These are phyloP conservation scores for Platycheirus rosarum DNA, from an alignment of 2,888 invertebrate species.

Conservation along the genomic window DNA sequence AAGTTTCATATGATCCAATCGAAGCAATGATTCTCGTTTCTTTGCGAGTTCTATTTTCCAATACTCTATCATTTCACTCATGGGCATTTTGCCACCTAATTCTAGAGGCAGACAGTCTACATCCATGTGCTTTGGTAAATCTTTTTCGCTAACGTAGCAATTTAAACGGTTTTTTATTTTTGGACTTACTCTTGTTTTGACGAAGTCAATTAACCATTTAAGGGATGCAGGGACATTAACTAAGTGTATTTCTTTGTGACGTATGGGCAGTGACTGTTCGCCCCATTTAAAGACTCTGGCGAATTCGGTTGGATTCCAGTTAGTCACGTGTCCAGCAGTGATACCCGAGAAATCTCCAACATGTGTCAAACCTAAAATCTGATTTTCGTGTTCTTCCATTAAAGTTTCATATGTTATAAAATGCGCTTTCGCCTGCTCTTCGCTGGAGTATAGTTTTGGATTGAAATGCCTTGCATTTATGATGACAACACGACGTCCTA, in stretches of 20 bases:
- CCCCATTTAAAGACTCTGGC: slow-evolving; percentile 89
- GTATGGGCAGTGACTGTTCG: slow-evolving; percentile 91
- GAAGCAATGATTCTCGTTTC: slow-evolving; percentile 85
- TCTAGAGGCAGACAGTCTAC: slow-evolving; percentile 87
- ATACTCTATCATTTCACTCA: slow-evolving; percentile 88
- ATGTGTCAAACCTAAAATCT: slow-evolving; percentile 89
- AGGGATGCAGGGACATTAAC: slow-evolving; percentile 88
- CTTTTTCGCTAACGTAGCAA: slow-evolving; percentile 85
- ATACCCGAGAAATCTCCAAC: slow-evolving; percentile 87
- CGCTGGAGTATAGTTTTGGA: slow-evolving; percentile 86
- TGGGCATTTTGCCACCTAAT: slow-evolving; percentile 88
- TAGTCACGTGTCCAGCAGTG: slow-evolving; percentile 86
- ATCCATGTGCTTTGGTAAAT: slow-evolving; percentile 85
- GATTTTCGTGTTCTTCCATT: slow-evolving; percentile 89
- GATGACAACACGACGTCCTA: slow-evolving; percentile 89
- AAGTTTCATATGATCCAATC: slow-evolving; percentile 86
- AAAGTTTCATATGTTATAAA: slow-evolving; percentile 89
- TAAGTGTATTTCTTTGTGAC: slow-evolving; percentile 90
- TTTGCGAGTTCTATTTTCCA: slow-evolving; percentile 86
- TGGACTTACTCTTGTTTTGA: slow-evolving; percentile 86
- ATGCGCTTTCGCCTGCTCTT: slow-evolving; percentile 88
- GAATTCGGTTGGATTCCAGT: slow-evolving; percentile 90
- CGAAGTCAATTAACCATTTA: slow-evolving; percentile 90
- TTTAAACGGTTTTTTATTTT: slow-evolving; percentile 88
- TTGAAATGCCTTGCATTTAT: slow-evolving; percentile 86